Conservation (phyloP, 2,888 invertebrate genomes). For the Portevinia maculata region DNA sequence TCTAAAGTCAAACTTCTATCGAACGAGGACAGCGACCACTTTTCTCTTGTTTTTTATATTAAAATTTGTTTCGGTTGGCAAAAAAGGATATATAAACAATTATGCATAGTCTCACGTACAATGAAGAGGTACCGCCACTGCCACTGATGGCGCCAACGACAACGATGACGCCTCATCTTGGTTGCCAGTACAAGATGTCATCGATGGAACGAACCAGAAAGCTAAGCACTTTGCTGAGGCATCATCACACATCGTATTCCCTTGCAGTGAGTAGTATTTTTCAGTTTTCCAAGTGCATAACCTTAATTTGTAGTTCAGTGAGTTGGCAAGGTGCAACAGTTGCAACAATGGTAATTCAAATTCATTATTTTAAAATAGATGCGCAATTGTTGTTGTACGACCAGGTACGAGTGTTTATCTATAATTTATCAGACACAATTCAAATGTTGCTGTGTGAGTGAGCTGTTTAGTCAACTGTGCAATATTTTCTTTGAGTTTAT, state of each 20-base stretch:
- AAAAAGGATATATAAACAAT: slow-evolving; percentile 2
- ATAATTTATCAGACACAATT: too few relatives aligned
- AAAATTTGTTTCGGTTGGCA: background rate
- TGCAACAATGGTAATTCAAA: too few relatives aligned
- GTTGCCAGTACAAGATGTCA: slow-evolving; percentile 74
- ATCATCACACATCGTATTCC: slow-evolving; percentile 67
- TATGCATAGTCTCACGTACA: slow-evolving; percentile 59
- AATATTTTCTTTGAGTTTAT: too few relatives aligned
- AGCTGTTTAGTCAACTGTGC: too few relatives aligned
- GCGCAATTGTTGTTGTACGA: too few relatives aligned
- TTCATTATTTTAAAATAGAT: too few relatives aligned
- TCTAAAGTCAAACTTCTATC: background rate
- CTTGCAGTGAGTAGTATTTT: slow-evolving; percentile 58
- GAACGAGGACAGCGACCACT: background rate
- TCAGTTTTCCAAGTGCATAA: background rate
- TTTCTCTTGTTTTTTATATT: background rate
- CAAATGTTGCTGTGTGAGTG: too few relatives aligned
- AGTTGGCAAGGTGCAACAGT: too few relatives aligned
- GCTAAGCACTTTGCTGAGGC: slow-evolving; percentile 78
- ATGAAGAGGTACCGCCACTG: slow-evolving; percentile 6
- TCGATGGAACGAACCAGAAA: slow-evolving; percentile 80
- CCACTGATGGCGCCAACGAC: slow-evolving; percentile 41
- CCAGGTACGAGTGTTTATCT: too few relatives aligned
- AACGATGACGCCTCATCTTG: slow-evolving; percentile 31
- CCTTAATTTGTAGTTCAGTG: too few relatives aligned